phyloP scores from a whole-genome alignment of 2,888 invertebrate species.

The Orthosia gracilis region DNA sequence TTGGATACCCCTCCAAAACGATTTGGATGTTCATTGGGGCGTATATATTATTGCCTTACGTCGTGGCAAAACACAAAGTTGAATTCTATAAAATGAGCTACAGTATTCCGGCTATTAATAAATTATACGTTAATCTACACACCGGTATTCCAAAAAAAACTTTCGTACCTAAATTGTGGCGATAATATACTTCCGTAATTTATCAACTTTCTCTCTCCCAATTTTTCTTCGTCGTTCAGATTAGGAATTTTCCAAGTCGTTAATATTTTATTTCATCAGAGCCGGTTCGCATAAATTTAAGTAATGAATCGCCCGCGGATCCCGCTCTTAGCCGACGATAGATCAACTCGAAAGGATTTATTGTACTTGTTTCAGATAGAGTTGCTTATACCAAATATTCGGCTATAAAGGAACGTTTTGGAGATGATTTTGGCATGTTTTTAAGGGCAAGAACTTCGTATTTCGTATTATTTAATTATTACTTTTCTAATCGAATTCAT shows the following conservation, averaged over 20 bases:
- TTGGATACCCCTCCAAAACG: too few relatives aligned
- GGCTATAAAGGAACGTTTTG: conserved; percentile 16
- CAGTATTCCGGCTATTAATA: not conserved
- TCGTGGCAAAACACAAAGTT: not conserved
- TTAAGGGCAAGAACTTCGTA: too few relatives aligned
- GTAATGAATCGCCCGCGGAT: conserved; percentile 56
- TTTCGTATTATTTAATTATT: not conserved
- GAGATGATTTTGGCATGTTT: not conserved
- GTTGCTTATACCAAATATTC: conserved; percentile 46
- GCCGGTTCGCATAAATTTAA: conserved; percentile 59
- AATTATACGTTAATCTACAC: not conserved
- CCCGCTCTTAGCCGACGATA: conserved; percentile 61
- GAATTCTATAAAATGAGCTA: not conserved
- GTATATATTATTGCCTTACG: too few relatives aligned
- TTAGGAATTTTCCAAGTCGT: conserved; percentile 64
- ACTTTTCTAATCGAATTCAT: not conserved
- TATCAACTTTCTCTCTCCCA: conserved; percentile 39
- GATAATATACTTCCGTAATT: conserved; percentile 51
- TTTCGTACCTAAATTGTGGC: conserved; percentile 11
- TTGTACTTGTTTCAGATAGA: conserved; percentile 56
- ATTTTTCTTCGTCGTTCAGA: conserved; percentile 51
- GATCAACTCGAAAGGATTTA: conserved; percentile 64
- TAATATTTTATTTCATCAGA: conserved; percentile 66
- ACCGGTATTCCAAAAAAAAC: conserved; percentile 11
- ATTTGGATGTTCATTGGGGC: too few relatives aligned